Base-by-base conservation (phyloP, 2,888 invertebrate genomes). In the Leptopilina myrica region DNA sequence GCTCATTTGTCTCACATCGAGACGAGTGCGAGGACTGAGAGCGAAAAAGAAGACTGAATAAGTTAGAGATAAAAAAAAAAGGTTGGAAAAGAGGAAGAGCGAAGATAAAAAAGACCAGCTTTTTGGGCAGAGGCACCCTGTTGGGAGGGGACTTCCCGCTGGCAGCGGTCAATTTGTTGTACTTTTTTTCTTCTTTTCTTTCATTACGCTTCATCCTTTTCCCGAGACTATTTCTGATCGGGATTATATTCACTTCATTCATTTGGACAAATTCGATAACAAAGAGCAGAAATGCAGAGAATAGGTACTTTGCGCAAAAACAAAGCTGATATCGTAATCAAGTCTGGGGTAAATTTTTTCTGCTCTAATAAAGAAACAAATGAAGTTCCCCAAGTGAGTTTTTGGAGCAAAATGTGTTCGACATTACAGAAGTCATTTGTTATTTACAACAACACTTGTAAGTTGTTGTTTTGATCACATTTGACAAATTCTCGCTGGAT, bases 1-100 rank as follows among this genome's bases (percentile, higher is more conserved):
- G 89, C 90, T 91, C 91, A 90, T 91, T 91, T 91, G 91, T 91
- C 91, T 91, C 90, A 90, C 85, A 91, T 91, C 91, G 90, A 89
- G 89, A 88, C 86, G 88, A 88, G 86, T 86, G 86, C 85, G 85
- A 77, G 65, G 77, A 78, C 26, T 20, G 46, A 76, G 75, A 82
- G 73, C 76, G 59, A 79, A 79, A 76, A 79, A 78, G 77, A 84
- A 81, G 64, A 69, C 76, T 80, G 80, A 80, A 78, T 78, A 81
- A 78, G 78, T 66, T 82, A 69, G 62, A 78, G 80, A 77, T 8
- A 80, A 64, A 59, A 12, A 26, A 43, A 67, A 62, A 64, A 77
- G 56, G 75, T 62, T 12, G 64, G 46, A 62, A 62, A 62, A 59
- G 62, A 46, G 76, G 2, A 26, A 59, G 33, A 56, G 12, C 15